Evolutionary conservation across 1,140 invertebrate genomes (phyloP).

Genomic region (Drosophila busckii): DNA sequence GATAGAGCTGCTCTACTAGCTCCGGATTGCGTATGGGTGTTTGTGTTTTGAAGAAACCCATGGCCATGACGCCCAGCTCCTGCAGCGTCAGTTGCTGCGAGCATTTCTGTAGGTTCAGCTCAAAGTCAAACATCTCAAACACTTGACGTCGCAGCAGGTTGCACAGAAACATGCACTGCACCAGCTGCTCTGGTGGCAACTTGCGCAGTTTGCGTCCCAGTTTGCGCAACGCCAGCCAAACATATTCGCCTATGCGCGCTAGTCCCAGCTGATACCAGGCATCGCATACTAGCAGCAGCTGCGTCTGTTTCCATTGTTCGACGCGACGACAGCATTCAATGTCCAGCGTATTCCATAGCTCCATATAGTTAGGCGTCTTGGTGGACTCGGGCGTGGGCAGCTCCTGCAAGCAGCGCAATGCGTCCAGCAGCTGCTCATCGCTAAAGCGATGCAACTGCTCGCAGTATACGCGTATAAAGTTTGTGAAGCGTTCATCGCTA

Average conservation of each 20-base stretch:
- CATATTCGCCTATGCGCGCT: slow-evolving; percentile 74
- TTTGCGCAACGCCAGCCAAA: slow-evolving; percentile 79
- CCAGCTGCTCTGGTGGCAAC: slow-evolving; percentile 80
- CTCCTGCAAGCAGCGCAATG: slow-evolving; percentile 66
- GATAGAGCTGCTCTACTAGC: slow-evolving; percentile 79
- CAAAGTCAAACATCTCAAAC: slow-evolving; percentile 81
- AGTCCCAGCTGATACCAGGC: slow-evolving; percentile 79
- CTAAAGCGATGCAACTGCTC: slow-evolving; percentile 76
- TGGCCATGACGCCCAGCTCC: slow-evolving; percentile 81
- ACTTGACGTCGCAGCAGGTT: slow-evolving; percentile 78
- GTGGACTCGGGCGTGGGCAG: slow-evolving; percentile 70
- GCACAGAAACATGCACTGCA: slow-evolving; percentile 81
- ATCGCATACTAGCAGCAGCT: slow-evolving; percentile 80
- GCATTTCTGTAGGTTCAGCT: slow-evolving; percentile 79
- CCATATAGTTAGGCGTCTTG: slow-evolving; percentile 78
- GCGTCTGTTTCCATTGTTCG: slow-evolving; percentile 66
- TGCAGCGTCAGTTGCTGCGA: slow-evolving; percentile 79
- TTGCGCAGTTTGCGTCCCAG: slow-evolving; percentile 77
- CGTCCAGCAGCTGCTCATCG: slow-evolving; percentile 77
- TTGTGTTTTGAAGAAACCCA: slow-evolving; percentile 83
- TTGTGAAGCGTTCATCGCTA: slow-evolving; percentile 66
- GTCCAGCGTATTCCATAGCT: slow-evolving; percentile 81
- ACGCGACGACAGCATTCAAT: slow-evolving; percentile 79
- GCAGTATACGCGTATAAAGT: slow-evolving; percentile 78
- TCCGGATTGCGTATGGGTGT: slow-evolving; percentile 79